Evolutionary conservation across 1,140 invertebrate species (phyloP).

Genomic region (Delia radicum): DNA sequence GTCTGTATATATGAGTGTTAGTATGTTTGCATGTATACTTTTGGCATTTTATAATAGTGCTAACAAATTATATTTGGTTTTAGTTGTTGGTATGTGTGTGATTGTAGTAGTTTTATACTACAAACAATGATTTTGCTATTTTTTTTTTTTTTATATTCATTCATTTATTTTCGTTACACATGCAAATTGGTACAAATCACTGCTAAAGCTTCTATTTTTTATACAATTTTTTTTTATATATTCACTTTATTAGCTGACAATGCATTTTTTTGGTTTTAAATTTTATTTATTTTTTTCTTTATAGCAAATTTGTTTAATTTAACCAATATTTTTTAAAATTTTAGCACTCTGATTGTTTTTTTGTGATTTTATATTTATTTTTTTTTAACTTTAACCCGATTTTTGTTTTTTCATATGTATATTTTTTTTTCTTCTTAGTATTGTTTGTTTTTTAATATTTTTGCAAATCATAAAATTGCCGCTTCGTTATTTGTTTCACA

Average conservation of each 20-base stretch:
- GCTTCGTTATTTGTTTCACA: slow-evolving; percentile 37
- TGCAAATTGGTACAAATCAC: not conserved
- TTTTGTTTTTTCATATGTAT: not conserved
- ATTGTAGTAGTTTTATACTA: not conserved
- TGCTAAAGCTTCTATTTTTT: slow-evolving; percentile 3
- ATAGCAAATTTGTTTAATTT: no score
- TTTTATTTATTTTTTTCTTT: not conserved
- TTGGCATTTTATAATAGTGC: not conserved
- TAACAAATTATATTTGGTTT: not conserved
- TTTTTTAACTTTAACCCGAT: not conserved
- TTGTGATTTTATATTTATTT: not conserved
- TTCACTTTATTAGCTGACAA: not conserved
- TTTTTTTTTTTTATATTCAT: not conserved
- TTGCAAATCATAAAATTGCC: slow-evolving; percentile 30
- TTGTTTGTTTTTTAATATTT: not conserved
- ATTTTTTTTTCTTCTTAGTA: not conserved
- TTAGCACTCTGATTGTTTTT: not conserved
- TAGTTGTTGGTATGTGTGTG: not conserved
- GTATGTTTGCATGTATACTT: not conserved
- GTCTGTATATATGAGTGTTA: not conserved
- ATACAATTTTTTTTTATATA: no score
- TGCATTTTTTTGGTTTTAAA: not conserved
- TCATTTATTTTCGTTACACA: not conserved
- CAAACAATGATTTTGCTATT: not conserved
- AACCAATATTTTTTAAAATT: not conserved